A percentile compares a stretch with the other conserved stretches of the same genome.
These are phyloP conservation scores for Tortricodes alternella DNA, from an alignment of 2,888 invertebrate genomes.

Conservation along the genomic window DNA sequence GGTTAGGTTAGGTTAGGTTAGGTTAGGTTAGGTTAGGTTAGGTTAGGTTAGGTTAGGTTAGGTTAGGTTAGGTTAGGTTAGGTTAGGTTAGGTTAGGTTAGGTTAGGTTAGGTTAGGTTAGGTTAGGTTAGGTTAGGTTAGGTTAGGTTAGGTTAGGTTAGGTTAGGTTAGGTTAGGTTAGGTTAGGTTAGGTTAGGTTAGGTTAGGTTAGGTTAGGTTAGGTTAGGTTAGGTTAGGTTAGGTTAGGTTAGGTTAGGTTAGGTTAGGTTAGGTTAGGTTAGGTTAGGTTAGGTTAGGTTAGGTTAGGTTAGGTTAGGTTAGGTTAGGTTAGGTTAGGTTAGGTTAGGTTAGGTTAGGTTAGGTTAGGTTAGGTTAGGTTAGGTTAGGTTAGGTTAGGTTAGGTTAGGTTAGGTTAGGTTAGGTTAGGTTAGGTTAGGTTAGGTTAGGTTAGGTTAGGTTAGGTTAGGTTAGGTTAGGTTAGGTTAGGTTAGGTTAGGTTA, in stretches of 20 bases:
- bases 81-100: too few relatives aligned
- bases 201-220: slow-evolving; percentile 34
- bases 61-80: too few relatives aligned
- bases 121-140: slow-evolving; percentile 14
- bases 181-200: slow-evolving; percentile 26
- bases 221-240: slow-evolving; percentile 32
- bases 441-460: slow-evolving; percentile 15
- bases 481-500: too few relatives aligned
- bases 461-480: slow-evolving; percentile 12
- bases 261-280: slow-evolving; percentile 1
- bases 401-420: slow-evolving; percentile 28
- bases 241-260: slow-evolving; percentile 28
- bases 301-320: background rate
- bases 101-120: too few relatives aligned
- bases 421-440: slow-evolving; percentile 7
- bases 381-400: slow-evolving; percentile 31
- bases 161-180: slow-evolving; percentile 17
- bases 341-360: slow-evolving; percentile 27
- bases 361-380: slow-evolving; percentile 30
- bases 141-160: slow-evolving; percentile 16
- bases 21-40: too few relatives aligned
- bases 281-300: slow-evolving; percentile 3
- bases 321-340: slow-evolving; percentile 2
- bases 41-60: too few relatives aligned
- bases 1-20: too few relatives aligned